Conservation (phyloP, 2,797 vertebrate genomes). For the Tinamus major region DNA sequence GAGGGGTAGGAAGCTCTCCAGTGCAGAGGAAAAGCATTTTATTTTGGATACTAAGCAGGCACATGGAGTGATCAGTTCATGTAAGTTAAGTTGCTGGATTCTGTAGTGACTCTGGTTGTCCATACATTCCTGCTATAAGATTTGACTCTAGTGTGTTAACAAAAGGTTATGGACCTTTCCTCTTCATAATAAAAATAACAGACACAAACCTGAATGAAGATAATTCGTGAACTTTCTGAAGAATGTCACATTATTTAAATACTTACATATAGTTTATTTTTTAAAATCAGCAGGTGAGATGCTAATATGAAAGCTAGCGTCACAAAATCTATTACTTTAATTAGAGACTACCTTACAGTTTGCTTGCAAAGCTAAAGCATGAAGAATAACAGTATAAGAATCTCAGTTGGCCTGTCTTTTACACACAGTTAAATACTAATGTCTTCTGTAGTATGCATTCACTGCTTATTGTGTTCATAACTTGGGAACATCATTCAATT, state of each 20-base stretch:
- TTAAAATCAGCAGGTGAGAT: not conserved
- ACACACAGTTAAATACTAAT: not conserved
- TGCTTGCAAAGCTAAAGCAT: not conserved
- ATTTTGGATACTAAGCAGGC: slow-evolving; percentile 60
- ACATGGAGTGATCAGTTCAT: slow-evolving; percentile 32
- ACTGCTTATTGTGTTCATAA: not conserved
- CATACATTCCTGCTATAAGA: slow-evolving; percentile 1
- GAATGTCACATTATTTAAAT: not conserved
- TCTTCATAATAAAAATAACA: slow-evolving; percentile 31
- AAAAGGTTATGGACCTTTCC: slow-evolving; percentile 1
- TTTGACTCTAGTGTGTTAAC: slow-evolving; percentile 26
- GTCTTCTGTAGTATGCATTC: not conserved
- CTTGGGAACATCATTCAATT: not conserved
- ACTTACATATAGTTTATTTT: not conserved
- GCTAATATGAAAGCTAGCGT: not conserved
- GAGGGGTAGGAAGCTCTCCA: slow-evolving; percentile 52
- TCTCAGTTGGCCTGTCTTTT: not conserved
- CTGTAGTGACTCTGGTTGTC: slow-evolving; percentile 44
- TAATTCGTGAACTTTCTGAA: not conserved
- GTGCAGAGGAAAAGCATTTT: slow-evolving; percentile 53
- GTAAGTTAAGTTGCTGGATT: slow-evolving; percentile 27
- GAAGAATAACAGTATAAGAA: not conserved
- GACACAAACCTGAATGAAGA: not conserved
- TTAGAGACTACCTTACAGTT: not conserved
- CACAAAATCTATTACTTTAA: not conserved